Evolutionary conservation across 2,797 vertebrate genomes (phyloP).

Genomic region (Hydrocynus forskahlii): DNA sequence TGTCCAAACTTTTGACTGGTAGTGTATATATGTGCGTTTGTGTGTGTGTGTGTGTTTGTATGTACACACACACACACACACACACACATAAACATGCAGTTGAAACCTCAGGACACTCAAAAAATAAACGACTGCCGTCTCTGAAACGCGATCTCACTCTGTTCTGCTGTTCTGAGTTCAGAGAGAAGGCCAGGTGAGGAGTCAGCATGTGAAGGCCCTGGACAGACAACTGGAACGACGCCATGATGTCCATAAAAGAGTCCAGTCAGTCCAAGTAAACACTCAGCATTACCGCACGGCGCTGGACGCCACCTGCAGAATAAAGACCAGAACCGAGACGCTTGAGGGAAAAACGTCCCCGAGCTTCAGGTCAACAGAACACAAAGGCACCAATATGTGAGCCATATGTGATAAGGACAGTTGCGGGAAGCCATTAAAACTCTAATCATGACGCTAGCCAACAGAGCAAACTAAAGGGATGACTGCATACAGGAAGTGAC

Average conservation of each 20-base stretch:
- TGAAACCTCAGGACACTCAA: neutral
- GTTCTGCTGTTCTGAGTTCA: neutral
- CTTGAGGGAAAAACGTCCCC: too few relatives aligned
- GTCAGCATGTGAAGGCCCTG: neutral
- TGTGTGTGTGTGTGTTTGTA: too few relatives aligned
- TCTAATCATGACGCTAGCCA: neutral
- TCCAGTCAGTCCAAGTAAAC: neutral
- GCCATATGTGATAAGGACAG: neutral
- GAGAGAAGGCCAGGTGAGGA: conserved; percentile 9
- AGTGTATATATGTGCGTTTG: too few relatives aligned
- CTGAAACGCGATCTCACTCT: neutral
- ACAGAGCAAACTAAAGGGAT: neutral
- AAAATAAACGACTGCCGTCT: neutral
- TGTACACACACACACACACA: too few relatives aligned
- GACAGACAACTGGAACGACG: neutral
- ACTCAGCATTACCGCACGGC: neutral
- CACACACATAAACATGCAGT: too few relatives aligned
- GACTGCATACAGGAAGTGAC: neutral
- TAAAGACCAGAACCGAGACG: too few relatives aligned
- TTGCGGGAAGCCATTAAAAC: conserved; percentile 9
- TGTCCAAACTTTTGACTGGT: too few relatives aligned
- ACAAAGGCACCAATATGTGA: neutral
- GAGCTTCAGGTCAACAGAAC: too few relatives aligned
- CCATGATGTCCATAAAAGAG: conserved; percentile 1
- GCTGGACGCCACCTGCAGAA: neutral